Base-by-base conservation (phyloP, 1,140 invertebrate genomes). In the Saxidomus purpurata region DNA sequence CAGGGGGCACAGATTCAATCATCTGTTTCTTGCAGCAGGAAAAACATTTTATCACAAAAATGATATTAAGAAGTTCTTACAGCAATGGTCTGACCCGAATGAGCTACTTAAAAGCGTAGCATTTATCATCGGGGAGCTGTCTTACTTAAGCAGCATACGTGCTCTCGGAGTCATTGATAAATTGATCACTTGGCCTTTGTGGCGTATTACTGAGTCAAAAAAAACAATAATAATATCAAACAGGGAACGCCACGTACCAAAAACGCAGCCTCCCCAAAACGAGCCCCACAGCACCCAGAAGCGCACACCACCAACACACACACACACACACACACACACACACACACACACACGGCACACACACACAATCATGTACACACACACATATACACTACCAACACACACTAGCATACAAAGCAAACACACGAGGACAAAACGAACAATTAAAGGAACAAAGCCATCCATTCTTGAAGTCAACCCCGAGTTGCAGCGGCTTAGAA, bases 1-100 rank as follows among this genome's bases (percentile, higher is more conserved):
- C 31, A 77, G 85, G 19, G 85, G 85, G 0, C 77, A 87, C n/a
- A 22, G 83, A 9, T 90, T 87, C 52, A 90, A 90, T 47, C 63
- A 82, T 80, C 80, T 88, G 17, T 79, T 79, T 59, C 55, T 36
- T 79, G 76, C 43, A 8, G 76, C 76, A 17, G 76, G 43, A 6
- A 47, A 19, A 8, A 79, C 76, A 2, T 79, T 15, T 25, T 43
- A 79, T 22, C 76, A 79, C 34, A 6, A 9, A 13, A 34, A 79
- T 6, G 43, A 79, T 25, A 79, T 79, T 28, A 1, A 49, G 31
- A 25, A 79, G 43, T 79, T 79, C 25, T 34, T 79, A 22, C 8
- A 40, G 13, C 34, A 49, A 55, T 79, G 76, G 76, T 11, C 76
- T 4, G 55, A 79, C 36, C 76, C 8, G 11, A 79, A 79, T 55